A percentile compares a stretch with the other conserved stretches of the same genome.
Conservation (phyloP, 2,888 invertebrate species). For the Metellina segmentata region DNA sequence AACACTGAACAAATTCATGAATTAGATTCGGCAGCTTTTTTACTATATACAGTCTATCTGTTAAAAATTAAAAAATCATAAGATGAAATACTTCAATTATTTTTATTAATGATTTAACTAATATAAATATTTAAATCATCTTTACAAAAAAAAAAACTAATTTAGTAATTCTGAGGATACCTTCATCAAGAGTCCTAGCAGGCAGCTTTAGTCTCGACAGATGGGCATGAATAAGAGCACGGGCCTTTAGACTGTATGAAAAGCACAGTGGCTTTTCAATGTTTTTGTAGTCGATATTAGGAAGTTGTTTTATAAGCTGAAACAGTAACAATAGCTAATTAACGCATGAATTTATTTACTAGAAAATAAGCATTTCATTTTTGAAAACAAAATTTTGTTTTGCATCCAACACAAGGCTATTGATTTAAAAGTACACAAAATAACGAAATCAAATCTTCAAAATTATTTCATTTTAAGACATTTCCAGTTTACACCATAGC, state of each 20-base stretch:
- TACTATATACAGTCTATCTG: conserved; percentile 81
- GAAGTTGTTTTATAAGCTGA: conserved; percentile 93
- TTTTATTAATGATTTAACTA: not conserved
- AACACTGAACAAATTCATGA: conserved; percentile 98
- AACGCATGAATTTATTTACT: too few species aligned
- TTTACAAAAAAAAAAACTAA: not conserved
- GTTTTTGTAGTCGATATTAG: conserved; percentile 96
- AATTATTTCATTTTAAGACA: too few species aligned
- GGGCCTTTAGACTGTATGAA: conserved; percentile 91
- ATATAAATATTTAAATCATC: conserved; percentile 4
- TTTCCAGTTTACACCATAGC: too few species aligned
- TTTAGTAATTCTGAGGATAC: conserved; percentile 81
- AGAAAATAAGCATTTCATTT: too few species aligned
- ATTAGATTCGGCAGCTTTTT: conserved; percentile 96
- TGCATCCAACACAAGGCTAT: too few species aligned
- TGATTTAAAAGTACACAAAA: too few species aligned
- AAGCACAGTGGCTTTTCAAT: conserved; percentile 96
- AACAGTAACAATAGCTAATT: conserved; percentile 77
- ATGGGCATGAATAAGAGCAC: conserved; percentile 97
- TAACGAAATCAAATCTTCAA: too few species aligned
- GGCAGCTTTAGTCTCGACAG: conserved; percentile 91
- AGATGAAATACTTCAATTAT: not conserved
- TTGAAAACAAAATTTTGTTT: too few species aligned
- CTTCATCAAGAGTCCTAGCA: conserved; percentile 89
- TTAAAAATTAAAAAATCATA: not conserved